Base-by-base conservation (phyloP, 2,888 invertebrate species). In the Drosophila trichaetosa region DNA sequence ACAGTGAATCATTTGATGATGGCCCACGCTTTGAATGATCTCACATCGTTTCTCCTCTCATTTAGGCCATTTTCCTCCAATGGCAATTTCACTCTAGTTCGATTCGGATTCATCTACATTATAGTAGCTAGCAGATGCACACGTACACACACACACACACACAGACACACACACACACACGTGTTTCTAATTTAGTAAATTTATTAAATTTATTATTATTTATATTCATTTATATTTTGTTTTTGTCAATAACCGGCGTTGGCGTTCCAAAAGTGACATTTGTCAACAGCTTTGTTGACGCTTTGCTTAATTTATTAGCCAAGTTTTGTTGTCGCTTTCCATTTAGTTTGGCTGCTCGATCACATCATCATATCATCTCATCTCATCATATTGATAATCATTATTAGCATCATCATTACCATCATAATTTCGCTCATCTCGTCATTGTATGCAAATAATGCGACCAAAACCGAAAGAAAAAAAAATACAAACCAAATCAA, bases 271-370 rank as follows among this genome's bases (percentile, higher is more conserved):
- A 71, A 54, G 69, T 71, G 74, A 67, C 74, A 87, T 83, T 88
- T 86, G 87, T 88, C 83, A 88, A 73, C 60, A 76, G 82, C 69
- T 80, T 84, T 82, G 78, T 82, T 78, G 68, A 74, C 82, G 79
- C 79, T 81, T 71, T 69, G 78, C 66, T 54, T 69, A 77, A 83
- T 81, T 81, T 81, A 80, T 80, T 83, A 69, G 80, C 83, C 80
- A 74, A 77, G 69, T 80, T 82, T 82, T 76, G 60, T 69, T 65
- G 69, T 64, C 54, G 69, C 68, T 65, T 79, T 75, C 76, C 67
- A 82, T 79, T 82, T 79, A 72, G 56, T 69, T 79, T 64, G 69
- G 40, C 58, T 46, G 56, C 33, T 54, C 61, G 78, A 79, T 79
- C 79, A 73, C 79, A 81, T 79, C 79, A 79, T 69, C 78, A 61